Base-by-base conservation (phyloP, 1,140 invertebrate genomes). In the Capitella teleta region DNA sequence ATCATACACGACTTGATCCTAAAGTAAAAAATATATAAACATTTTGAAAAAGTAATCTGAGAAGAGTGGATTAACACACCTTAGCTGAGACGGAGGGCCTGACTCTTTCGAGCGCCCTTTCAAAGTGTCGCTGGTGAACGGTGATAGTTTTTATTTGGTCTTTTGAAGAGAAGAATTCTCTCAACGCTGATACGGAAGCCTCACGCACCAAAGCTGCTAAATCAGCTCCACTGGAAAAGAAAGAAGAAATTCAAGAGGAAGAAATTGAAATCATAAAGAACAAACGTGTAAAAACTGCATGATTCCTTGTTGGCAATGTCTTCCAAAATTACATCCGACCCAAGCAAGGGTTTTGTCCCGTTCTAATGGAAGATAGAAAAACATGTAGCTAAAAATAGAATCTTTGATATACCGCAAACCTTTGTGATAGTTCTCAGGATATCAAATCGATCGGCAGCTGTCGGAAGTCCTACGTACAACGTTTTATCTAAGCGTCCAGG, bases 401-500 rank as follows among this genome's bases (percentile, higher is more conserved):
- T 18, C 6, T 12, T 40, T 2, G 25, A 0, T 2, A 6, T 6
- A 8, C 32, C 10, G 32, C 10, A 34, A 34, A 87, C 85, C 79
- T 94, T 96, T 1, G 93, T 97, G 12, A 92, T 74, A 32, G 91
- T 87, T 61, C 76, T 78, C 2, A 99, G 73, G 58, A 99, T 98
- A 53, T 96, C 91, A 1, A 78, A 74, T 53, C 93, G 76, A 63
- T 94, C 93, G 24, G 77, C 65, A 10, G 78, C 66, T 19, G 77
- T 78, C 2, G 95, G 95, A 56, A 98, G 75, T 18, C 90, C 93
- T 3, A 98, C 88, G 72, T 90, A 97, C 19, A 98, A 74, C 42
- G 90, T 82, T 68, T 92, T 91, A 67, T 96, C 94, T 36, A 98
- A 76, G 60, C 95, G 78, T 14, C 94, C 94, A 0, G 94, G 93